Conservation (phyloP, 2,888 invertebrate species). For the Nowickia ferox region DNA sequence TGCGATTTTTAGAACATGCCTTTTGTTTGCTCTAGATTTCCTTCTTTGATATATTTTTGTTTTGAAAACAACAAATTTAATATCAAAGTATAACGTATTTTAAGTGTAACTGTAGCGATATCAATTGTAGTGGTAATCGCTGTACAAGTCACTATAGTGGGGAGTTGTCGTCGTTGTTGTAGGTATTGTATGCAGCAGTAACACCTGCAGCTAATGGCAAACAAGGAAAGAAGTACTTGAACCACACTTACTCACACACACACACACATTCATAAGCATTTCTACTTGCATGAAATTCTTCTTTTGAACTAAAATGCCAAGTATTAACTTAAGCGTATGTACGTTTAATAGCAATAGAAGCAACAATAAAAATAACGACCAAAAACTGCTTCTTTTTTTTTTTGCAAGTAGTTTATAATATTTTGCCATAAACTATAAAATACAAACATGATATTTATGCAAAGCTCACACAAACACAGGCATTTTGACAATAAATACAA, state of each 20-base stretch:
- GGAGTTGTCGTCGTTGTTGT: neutral
- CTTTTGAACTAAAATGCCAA: slow-evolving; percentile 18
- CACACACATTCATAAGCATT: slow-evolving; percentile 9
- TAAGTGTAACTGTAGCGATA: neutral
- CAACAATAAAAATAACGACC: slow-evolving; percentile 23
- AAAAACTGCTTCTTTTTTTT: neutral
- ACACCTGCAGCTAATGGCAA: slow-evolving; percentile 66
- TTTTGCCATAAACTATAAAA: slow-evolving; percentile 61
- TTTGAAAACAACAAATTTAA: neutral
- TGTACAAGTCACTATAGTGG: neutral
- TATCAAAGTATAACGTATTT: neutral
- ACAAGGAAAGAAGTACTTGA: slow-evolving; percentile 42
- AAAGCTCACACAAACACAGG: neutral
- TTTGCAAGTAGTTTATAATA: slow-evolving; percentile 62
- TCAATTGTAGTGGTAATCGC: slow-evolving; percentile 15
- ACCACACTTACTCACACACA: neutral
- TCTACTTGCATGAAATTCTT: neutral
- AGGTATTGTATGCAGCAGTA: slow-evolving; percentile 21
- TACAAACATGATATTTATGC: slow-evolving; percentile 37
- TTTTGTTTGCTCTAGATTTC: neutral
- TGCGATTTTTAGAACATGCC: too few species aligned
- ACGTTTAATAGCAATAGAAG: slow-evolving; percentile 27
- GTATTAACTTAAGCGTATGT: slow-evolving; percentile 24
- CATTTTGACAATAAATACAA: slow-evolving; percentile 20
- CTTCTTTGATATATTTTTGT: neutral